phyloP scores from a whole-genome alignment of 1,140 invertebrate genomes.

The Rhizoglyphus robini region DNA sequence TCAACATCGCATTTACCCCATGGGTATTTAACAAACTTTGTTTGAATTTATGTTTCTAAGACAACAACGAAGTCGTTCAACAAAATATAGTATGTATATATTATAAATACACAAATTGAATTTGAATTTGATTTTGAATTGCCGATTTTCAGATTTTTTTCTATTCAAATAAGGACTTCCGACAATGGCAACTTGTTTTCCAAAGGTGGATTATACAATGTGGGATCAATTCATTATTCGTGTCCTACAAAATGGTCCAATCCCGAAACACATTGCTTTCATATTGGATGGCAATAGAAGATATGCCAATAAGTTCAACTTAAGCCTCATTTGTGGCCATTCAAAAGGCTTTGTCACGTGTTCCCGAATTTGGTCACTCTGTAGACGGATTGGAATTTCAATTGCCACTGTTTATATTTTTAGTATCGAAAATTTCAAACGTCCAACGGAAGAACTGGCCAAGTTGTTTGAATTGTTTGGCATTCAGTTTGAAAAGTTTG shows the following conservation, averaged over 20 bases:
- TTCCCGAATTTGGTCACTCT: conserved; percentile 77
- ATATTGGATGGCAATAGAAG: conserved; percentile 99
- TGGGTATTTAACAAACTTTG: too few relatives aligned
- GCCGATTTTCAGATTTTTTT: too few relatives aligned
- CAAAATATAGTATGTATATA: too few relatives aligned
- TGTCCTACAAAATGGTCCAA: conserved; percentile 40
- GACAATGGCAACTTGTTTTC: too few relatives aligned
- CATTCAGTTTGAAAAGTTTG: conserved; percentile 68
- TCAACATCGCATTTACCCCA: too few relatives aligned
- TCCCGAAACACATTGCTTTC: conserved; percentile 84
- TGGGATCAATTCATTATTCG: conserved; percentile 24
- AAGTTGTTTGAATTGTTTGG: conserved; percentile 70
- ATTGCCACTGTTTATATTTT: conserved; percentile 99
- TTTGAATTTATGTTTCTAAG: too few relatives aligned
- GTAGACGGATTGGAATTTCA: conserved; percentile 47
- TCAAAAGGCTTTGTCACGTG: conserved; percentile 85
- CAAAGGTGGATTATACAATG: too few relatives aligned
- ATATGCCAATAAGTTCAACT: conserved; percentile 67
- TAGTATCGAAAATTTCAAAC: conserved; percentile 98
- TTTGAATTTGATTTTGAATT: too few relatives aligned
- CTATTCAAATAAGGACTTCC: too few relatives aligned
- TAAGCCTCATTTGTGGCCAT: conserved; percentile 69
- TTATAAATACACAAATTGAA: too few relatives aligned
- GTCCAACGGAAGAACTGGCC: conserved; percentile 78
- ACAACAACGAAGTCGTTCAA: too few relatives aligned